Evolutionary conservation across 1,140 invertebrate species (phyloP), one percentile per base, ranked within the genome.

Genomic region (Andricus grossulariae): DNA sequence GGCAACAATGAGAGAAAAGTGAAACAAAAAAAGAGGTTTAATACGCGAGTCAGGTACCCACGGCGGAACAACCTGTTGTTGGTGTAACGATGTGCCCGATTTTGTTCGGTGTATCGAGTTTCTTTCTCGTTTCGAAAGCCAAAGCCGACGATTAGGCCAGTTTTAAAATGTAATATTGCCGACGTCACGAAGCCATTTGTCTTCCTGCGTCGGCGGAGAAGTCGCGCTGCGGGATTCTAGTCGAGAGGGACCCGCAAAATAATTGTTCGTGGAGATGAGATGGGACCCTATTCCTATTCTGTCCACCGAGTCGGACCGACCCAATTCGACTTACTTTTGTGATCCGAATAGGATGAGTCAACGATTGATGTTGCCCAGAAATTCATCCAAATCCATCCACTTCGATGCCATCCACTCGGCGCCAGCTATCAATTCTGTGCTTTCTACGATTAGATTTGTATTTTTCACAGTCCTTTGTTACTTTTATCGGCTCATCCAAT

Each of bases 141-240:
- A 76, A 84, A 81, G 83, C 79, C 79, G 78, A 82, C 79, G 83
- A 84, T 84, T 84, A 84, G 83, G 79, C 83, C 75, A 82, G 81
- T 90, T 90, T 85, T 88, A 86, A 87, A 90, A 90, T 83, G 88
- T 87, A 90, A 90, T 90, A 88, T 89, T 85, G 88, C 87, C 88
- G 85, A 88, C 88, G 88, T 89, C 90, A 88, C 87, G 85, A 84
- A 83, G 86, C 85, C 88, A 90, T 90, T 91, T 90, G 89, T 89
- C 88, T 90, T 90, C 87, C 84, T 82, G 84, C 83, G 86, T 86
- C 84, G 84, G 81, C 83, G 84, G 83, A 84, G 74, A 39, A 81
- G 86, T 85, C 83, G 88, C 88, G 80, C 89, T 86, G 88, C 88
- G 89, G 89, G 89, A 88, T 83, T 76, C 76, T 74, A 50, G 72